These are phyloP conservation scores for Drosophila austrosaltans DNA, from an alignment of 2,888 invertebrate genomes.

Conservation along the genomic window DNA sequence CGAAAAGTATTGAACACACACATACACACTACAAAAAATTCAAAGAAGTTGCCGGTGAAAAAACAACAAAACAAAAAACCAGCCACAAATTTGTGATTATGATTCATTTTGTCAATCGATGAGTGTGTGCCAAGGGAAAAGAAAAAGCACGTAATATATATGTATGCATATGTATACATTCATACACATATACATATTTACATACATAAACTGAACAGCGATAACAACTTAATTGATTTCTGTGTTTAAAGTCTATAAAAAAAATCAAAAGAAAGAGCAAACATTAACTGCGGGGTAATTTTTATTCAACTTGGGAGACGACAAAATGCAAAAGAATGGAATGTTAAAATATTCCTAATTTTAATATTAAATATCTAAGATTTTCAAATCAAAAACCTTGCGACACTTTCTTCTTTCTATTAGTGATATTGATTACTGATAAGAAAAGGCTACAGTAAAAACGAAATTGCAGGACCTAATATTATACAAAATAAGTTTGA, in stretches of 20 bases:
- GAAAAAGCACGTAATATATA: constrained; percentile 1
- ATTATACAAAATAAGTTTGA: too few relatives aligned
- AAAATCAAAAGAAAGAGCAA: neutral
- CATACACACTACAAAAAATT: constrained; percentile 39
- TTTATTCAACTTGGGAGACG: neutral
- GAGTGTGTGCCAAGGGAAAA: constrained; percentile 20
- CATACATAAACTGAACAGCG: neutral
- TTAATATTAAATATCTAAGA: too few relatives aligned
- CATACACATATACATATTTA: neutral
- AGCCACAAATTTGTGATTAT: constrained; percentile 11
- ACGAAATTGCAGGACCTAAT: too few relatives aligned
- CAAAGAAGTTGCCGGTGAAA: constrained; percentile 58
- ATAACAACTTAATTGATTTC: constrained; percentile 11
- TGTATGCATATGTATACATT: neutral
- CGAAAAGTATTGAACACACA: constrained; percentile 33
- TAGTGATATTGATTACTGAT: too few relatives aligned
- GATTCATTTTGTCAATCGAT: constrained; percentile 34
- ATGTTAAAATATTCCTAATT: too few relatives aligned
- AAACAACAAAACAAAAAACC: constrained; percentile 24
- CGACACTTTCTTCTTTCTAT: too few relatives aligned
- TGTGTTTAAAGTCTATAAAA: neutral
- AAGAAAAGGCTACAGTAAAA: too few relatives aligned
- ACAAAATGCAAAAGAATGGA: neutral
- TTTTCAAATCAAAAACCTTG: too few relatives aligned
- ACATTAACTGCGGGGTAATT: neutral